Percentiles rank a stretch among this genome's conserved stretches.
phyloP scores from a whole-genome alignment of 2,797 vertebrate species.

The Tapirus indicus region DNA sequence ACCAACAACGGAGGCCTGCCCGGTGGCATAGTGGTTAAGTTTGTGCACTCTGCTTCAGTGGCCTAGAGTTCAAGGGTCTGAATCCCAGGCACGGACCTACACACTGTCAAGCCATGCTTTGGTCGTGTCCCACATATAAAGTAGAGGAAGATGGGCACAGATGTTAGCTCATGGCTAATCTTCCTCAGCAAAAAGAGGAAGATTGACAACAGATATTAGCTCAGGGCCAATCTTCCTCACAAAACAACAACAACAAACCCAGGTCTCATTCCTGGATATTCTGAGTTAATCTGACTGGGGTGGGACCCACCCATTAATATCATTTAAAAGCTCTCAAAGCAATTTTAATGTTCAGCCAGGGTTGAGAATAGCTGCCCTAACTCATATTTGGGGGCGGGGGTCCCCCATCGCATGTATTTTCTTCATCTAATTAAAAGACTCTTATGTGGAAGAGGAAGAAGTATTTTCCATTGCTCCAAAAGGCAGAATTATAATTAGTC shows the following conservation, averaged over 20 bases:
- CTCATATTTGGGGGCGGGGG: not conserved
- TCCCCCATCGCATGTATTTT: not conserved
- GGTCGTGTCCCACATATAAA: too few species aligned
- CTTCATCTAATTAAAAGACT: slow-evolving; percentile 10
- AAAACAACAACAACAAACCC: not conserved
- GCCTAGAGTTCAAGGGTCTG: too few species aligned
- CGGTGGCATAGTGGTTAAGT: too few species aligned
- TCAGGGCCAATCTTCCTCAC: too few species aligned
- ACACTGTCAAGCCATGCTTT: too few species aligned
- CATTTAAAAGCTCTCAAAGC: not conserved
- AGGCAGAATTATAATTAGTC: slow-evolving; percentile 44
- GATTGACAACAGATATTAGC: too few species aligned
- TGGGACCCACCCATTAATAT: not conserved
- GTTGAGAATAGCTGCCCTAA: not conserved
- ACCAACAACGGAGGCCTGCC: too few species aligned
- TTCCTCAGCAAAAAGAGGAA: too few species aligned
- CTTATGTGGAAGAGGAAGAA: not conserved
- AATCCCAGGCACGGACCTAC: too few species aligned
- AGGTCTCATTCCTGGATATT: not conserved
- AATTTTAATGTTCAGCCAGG: not conserved
- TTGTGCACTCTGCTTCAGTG: too few species aligned
- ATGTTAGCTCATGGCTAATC: too few species aligned
- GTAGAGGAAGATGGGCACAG: too few species aligned
- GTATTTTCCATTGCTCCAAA: slow-evolving; percentile 39
- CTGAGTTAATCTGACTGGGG: not conserved